Conservation (phyloP, 2,888 invertebrate genomes). For the Caenorhabditis parvicauda region DNA sequence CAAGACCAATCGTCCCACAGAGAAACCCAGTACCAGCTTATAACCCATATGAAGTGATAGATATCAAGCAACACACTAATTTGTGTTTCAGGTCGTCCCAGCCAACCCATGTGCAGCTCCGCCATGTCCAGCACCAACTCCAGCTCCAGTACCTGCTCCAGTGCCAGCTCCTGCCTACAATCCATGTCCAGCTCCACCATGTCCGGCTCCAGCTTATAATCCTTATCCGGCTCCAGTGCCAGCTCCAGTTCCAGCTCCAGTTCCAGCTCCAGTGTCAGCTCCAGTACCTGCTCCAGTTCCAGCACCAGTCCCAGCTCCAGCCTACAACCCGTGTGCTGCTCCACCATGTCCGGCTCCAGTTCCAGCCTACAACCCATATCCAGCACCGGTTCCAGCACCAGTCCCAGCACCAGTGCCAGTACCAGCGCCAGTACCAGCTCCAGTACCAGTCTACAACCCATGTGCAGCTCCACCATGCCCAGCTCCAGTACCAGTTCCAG, state of each 20-base stretch:
- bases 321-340: conserved; percentile 17
- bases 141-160: conserved; percentile 12
- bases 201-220: conserved; percentile 14
- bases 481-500: conserved; percentile 5
- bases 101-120: conserved; percentile 19
- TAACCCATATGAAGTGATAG: conserved; percentile 2
- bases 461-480: conserved; percentile 18
- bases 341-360: conserved; percentile 16
- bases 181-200: conserved; percentile 26
- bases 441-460: conserved; percentile 5
- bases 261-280: conserved; percentile 10
- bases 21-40: conserved; percentile 1
- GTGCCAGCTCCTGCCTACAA: conserved; percentile 21
- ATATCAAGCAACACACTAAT: too few relatives aligned
- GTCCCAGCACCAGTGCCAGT: conserved; percentile 8
- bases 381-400: conserved; percentile 11
- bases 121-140: conserved; percentile 14
- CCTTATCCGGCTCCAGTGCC: conserved; percentile 19
- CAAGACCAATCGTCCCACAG: conserved; percentile 11
- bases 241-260: conserved; percentile 23
- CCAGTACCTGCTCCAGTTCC: conserved; percentile 16
- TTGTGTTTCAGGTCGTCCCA: too few relatives aligned
- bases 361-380: conserved; percentile 16
- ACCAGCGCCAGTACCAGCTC: too few relatives aligned
- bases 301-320: conserved; percentile 24